A percentile compares a stretch with the other conserved stretches of the same genome.
Evolutionary conservation across 2,797 vertebrate species (phyloP).

Genomic region (Manis crassicaudata): DNA sequence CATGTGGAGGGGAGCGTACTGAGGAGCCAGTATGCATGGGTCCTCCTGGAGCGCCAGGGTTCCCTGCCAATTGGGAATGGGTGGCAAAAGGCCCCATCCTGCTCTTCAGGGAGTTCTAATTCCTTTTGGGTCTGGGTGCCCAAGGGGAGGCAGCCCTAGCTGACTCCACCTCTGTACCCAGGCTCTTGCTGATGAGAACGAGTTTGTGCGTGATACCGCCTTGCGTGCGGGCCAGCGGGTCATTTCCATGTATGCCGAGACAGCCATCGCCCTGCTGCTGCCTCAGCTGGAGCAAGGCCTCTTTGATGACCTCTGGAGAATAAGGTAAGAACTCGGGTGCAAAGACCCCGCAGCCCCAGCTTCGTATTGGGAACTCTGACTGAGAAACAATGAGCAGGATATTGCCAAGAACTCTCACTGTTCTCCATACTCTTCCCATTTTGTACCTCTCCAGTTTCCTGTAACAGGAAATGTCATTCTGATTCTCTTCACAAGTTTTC

Average conservation of each 20-base stretch:
- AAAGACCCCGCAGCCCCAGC: not conserved
- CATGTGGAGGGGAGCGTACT: not conserved
- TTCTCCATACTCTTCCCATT: not conserved
- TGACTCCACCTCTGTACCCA: slow-evolving; percentile 79
- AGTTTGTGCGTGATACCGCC: slow-evolving; percentile 98
- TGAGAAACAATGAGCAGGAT: not conserved
- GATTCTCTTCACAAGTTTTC: not conserved
- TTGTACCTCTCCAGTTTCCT: not conserved
- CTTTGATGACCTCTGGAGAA: slow-evolving; percentile 98
- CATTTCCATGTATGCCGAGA: slow-evolving; percentile 98
- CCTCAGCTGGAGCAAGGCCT: slow-evolving; percentile 98
- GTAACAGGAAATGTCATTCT: not conserved
- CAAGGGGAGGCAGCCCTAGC: not conserved
- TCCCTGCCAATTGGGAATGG: not conserved
- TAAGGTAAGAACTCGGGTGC: slow-evolving; percentile 87
- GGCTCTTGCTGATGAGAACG: slow-evolving; percentile 98
- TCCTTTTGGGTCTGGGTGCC: not conserved
- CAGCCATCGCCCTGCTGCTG: slow-evolving; percentile 95
- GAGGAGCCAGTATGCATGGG: not conserved
- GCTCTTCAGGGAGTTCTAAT: not conserved
- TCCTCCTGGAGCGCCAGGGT: not conserved
- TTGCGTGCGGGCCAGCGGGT: slow-evolving; percentile 96
- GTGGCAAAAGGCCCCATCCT: not conserved
- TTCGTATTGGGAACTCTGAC: not conserved
- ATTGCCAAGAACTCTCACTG: not conserved